Conservation (phyloP, 2,113 vertebrate genomes). For the Strix aluco region DNA sequence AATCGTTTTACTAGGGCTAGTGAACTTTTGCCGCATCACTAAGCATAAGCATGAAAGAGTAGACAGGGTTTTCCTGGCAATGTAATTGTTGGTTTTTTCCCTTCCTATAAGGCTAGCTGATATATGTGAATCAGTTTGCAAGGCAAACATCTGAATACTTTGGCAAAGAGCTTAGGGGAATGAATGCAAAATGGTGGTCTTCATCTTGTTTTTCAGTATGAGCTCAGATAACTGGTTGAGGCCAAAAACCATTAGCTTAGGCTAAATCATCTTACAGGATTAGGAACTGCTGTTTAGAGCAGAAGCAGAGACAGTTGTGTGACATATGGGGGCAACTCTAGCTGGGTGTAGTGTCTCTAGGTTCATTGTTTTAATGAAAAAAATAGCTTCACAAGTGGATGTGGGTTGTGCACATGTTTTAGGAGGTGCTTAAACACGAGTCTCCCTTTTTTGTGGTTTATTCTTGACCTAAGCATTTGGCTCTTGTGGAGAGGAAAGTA, state of each 20-base stretch:
- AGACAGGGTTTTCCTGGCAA: background rate
- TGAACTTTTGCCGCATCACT: background rate
- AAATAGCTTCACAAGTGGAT: background rate
- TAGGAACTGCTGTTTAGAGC: background rate
- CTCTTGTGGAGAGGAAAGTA: slow-evolving; percentile 39
- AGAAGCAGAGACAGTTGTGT: background rate
- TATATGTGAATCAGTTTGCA: background rate
- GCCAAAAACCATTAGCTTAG: background rate
- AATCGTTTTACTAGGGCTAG: background rate
- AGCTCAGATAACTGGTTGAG: background rate
- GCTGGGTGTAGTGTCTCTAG: background rate
- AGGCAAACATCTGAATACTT: background rate
- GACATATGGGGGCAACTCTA: background rate
- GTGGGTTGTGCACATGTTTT: background rate
- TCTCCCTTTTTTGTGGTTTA: background rate
- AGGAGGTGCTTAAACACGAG: background rate
- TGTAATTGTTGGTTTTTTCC: background rate
- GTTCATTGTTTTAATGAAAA: background rate
- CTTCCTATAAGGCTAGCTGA: background rate
- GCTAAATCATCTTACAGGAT: background rate
- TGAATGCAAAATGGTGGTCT: background rate
- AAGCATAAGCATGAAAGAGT: background rate
- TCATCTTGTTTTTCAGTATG: background rate
- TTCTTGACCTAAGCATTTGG: slow-evolving; percentile 45
- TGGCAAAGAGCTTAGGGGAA: background rate